A percentile compares a stretch with the other conserved stretches of the same genome.
phyloP scores from a whole-genome alignment of 2,113 vertebrate species.

The Xerus inauris region DNA sequence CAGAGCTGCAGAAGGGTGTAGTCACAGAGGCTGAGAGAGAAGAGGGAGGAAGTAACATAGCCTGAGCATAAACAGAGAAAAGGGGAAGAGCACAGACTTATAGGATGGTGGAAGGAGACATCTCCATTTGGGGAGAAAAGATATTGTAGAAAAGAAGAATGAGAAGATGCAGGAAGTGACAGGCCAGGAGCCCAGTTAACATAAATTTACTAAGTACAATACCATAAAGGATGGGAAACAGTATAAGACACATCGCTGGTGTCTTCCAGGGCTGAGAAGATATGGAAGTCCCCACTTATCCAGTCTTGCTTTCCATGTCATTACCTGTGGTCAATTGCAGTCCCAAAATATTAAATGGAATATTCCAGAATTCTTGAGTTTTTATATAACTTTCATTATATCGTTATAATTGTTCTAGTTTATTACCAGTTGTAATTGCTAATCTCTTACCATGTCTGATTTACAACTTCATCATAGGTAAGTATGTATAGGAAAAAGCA shows the following conservation, averaged over 20 bases:
- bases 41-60: background rate
- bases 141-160: background rate
- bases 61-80: background rate
- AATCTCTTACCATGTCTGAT: background rate
- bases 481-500: background rate
- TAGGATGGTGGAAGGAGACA: rapidly evolving
- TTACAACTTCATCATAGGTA: background rate
- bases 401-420: background rate
- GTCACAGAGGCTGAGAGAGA: background rate
- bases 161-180: background rate
- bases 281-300: background rate
- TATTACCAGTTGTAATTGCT: background rate
- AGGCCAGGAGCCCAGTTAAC: background rate
- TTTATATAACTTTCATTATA: background rate
- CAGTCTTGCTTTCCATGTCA: background rate
- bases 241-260: rapidly evolving
- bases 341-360: background rate
- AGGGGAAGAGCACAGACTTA: background rate
- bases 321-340: background rate
- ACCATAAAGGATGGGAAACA: too few species aligned
- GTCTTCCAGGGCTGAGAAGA: background rate
- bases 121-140: background rate
- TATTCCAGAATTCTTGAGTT: background rate
- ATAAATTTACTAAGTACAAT: background rate
- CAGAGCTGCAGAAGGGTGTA: background rate